Evolutionary conservation across 2,888 invertebrate genomes (phyloP).

Genomic region (Andrena bicolor): DNA sequence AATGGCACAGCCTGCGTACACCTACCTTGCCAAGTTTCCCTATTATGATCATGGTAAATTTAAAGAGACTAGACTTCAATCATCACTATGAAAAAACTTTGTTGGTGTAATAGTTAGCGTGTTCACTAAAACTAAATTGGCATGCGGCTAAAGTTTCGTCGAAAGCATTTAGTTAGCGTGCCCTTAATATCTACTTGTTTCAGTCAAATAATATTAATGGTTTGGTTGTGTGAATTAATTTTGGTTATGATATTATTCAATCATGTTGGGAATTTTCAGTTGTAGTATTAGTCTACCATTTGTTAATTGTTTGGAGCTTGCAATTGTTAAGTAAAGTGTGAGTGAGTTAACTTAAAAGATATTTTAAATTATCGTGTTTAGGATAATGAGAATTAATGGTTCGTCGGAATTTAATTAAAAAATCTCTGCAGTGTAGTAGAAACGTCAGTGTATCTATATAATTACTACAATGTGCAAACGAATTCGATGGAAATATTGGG

Average conservation of each 20-base stretch:
- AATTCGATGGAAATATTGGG: not conserved
- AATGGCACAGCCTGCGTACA: slow-evolving; percentile 49
- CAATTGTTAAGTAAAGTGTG: no score
- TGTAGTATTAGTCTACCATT: no score
- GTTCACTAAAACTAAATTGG: not conserved
- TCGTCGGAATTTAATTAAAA: not conserved
- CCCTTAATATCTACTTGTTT: not conserved
- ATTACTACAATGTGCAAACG: not conserved
- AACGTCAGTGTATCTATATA: not conserved
- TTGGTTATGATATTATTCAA: no score
- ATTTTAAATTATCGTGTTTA: no score
- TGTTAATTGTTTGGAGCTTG: no score
- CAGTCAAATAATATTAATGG: no score
- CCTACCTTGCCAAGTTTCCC: slow-evolving; percentile 53
- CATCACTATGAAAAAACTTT: slow-evolving; percentile 21
- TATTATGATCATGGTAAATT: slow-evolving; percentile 41
- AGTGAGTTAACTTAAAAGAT: no score
- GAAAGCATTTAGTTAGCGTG: not conserved
- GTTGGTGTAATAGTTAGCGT: not conserved
- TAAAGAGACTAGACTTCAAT: slow-evolving; percentile 31
- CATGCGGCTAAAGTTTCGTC: slow-evolving; percentile 27
- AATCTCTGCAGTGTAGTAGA: not conserved
- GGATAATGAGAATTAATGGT: no score
- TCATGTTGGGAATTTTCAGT: no score
- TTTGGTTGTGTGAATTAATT: no score